Conservation (phyloP, 1,140 invertebrate species). For the Hyposmocoma kahamanoa region DNA sequence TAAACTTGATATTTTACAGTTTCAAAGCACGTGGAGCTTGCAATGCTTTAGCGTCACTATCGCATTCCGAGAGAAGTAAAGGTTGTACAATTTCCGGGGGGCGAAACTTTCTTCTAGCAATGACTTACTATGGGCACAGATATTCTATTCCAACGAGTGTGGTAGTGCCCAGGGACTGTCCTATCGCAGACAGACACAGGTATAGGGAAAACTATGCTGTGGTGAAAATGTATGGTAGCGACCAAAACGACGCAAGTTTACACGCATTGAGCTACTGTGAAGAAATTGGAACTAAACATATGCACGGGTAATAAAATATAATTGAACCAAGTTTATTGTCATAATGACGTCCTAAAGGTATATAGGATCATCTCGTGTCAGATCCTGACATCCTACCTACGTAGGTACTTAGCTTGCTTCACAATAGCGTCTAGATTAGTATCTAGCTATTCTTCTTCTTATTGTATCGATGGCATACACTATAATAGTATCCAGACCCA, state of each 20-base stretch:
- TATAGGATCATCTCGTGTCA: no score
- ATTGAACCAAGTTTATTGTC: no score
- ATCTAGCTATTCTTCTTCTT: no score
- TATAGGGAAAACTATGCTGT: conserved; percentile 21
- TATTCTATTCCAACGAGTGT: conserved; percentile 25
- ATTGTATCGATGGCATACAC: no score
- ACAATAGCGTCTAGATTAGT: no score
- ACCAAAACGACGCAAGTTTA: conserved; percentile 19
- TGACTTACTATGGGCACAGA: conserved; percentile 21
- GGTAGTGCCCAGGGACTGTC: conserved; percentile 18
- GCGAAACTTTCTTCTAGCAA: conserved; percentile 21
- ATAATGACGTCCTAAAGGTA: no score
- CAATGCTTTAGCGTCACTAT: conserved; percentile 19
- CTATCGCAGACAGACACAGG: conserved; percentile 14
- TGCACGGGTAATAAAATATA: conserved; percentile 19
- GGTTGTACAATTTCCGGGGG: conserved; percentile 25
- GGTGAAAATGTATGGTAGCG: conserved; percentile 20
- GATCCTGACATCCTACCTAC: no score
- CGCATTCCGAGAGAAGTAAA: conserved; percentile 22
- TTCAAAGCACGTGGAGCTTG: conserved; percentile 28
- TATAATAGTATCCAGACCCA: no score
- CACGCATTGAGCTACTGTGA: conserved; percentile 17
- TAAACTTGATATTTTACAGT: conserved; percentile 8
- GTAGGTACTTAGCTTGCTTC: no score
- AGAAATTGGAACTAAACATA: conserved; percentile 18